A percentile compares a stretch with the other conserved stretches of the same genome.
Conservation (phyloP, 2,888 invertebrate species). For the Sinohyriopsis cumingii region DNA sequence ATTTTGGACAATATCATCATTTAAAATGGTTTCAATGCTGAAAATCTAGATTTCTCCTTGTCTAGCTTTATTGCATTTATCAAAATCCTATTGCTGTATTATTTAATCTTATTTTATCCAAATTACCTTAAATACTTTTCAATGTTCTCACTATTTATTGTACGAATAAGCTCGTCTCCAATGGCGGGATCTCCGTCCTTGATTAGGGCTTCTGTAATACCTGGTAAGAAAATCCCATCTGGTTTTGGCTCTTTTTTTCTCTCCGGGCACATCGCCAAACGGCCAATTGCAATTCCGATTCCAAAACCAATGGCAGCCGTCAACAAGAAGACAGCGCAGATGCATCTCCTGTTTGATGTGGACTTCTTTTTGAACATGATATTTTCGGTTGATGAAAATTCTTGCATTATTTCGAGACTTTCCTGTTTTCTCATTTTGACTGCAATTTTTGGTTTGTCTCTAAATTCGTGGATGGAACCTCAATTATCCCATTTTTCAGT, state of each 20-base stretch:
- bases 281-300: conserved; percentile 43
- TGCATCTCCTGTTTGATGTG: no score
- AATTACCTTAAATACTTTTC: conserved; percentile 41
- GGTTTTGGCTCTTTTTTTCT: conserved; percentile 2
- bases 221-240: conserved; percentile 27
- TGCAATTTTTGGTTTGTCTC: no score
- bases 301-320: conserved; percentile 14
- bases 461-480: no score
- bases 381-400: no score
- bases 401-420: no score
- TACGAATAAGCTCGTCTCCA: conserved; percentile 31
- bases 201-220: conserved; percentile 22
- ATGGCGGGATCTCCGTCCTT: conserved; percentile 44
- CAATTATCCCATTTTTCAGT: no score
- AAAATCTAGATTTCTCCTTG: neutral
- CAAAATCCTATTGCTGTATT: no score
- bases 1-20: no score
- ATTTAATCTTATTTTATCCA: neutral
- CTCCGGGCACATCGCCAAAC: conserved; percentile 33
- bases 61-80: neutral
- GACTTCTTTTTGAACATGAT: no score
- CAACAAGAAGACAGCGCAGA: neutral
- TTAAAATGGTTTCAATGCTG: neutral
- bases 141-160: conserved; percentile 40
- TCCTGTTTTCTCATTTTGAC: no score